Evolutionary conservation across 2,797 vertebrate species (phyloP), one percentile per base, ranked within the genome.

Genomic region (Phataginus tricuspis): DNA sequence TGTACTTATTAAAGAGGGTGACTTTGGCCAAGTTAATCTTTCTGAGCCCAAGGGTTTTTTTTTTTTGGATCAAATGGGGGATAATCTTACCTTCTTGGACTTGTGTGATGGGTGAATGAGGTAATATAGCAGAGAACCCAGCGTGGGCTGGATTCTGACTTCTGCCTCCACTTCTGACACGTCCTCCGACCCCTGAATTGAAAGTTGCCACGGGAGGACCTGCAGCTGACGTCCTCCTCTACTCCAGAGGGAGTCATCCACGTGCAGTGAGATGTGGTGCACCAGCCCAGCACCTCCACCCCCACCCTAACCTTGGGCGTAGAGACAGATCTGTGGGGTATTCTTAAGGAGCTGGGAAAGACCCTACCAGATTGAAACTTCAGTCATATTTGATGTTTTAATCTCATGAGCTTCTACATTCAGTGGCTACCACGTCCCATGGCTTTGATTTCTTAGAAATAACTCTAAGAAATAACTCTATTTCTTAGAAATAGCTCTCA

Each of bases 1-100:
- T 78, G 42, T 7, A 68, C 42, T 74, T 74, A 42, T 37, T 69
- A 59, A 80, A 63, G 69, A 66, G 13, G 86, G 31, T 93, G 63
- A 72, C 37, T 94, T 66, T 87, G 87, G 49, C 34, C 34, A 85
- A 82, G 51, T 77, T 84, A 86, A 88, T 2, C 53, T 94, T 92
- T 94, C 19, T 64, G 34, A 49, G 49, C 0, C 64, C 42, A 2
- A 39, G 15, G 25, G n/a, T 31, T 69, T 69, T 53, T 25, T 51
- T 15, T 39, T 59, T 82, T 49, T 66, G 7, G 7, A 63, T 87
- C 90, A 94, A 87, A 68, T 25, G 63, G 34, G 11, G 14, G 16
- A 21, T 78, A 45, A 49, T 85, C 11, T 63, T 39, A 77, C 19
- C 61, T 61, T 19, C 34, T 1, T 82, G 37, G 83, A 69, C 29